phyloP scores from a whole-genome alignment of 2,888 invertebrate genomes.

The Agrochola lychnidis region DNA sequence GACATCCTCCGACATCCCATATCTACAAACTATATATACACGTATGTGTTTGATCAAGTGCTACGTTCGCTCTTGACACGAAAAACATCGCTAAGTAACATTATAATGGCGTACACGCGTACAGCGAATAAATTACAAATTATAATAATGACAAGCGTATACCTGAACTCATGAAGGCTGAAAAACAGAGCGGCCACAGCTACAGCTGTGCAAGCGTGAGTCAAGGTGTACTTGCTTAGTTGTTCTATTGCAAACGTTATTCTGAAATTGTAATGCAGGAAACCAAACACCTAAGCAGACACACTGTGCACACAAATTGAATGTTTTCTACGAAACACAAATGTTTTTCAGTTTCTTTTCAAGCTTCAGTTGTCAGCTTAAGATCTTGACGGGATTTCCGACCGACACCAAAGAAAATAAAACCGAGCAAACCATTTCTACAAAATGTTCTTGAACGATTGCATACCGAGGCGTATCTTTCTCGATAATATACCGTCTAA shows the following conservation, averaged over 20 bases:
- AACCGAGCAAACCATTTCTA: background rate
- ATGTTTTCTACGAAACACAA: constrained; percentile 31
- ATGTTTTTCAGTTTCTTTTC: constrained; percentile 5
- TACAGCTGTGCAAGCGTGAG: constrained; percentile 61
- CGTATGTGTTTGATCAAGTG: constrained; percentile 63
- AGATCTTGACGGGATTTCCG: constrained; percentile 11
- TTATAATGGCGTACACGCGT: constrained; percentile 49
- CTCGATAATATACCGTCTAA: constrained; percentile 8
- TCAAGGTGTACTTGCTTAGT: constrained; percentile 40
- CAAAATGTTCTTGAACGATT: background rate
- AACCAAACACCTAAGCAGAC: constrained; percentile 31
- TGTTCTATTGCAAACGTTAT: constrained; percentile 47
- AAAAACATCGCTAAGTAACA: constrained; percentile 42
- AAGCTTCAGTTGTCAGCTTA: constrained; percentile 15
- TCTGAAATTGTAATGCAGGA: constrained; percentile 43
- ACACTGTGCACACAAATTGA: background rate
- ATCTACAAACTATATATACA: constrained; percentile 16
- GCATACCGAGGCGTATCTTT: background rate
- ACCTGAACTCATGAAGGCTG: constrained; percentile 61
- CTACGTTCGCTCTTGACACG: constrained; percentile 59
- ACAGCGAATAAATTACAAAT: constrained; percentile 62
- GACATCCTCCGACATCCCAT: constrained; percentile 17
- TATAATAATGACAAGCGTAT: constrained; percentile 51
- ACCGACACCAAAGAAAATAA: background rate
- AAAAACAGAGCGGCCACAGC: constrained; percentile 60